These are phyloP conservation scores for Drosophila oshimai DNA, from an alignment of 1,140 invertebrate genomes.

Conservation along the genomic window DNA sequence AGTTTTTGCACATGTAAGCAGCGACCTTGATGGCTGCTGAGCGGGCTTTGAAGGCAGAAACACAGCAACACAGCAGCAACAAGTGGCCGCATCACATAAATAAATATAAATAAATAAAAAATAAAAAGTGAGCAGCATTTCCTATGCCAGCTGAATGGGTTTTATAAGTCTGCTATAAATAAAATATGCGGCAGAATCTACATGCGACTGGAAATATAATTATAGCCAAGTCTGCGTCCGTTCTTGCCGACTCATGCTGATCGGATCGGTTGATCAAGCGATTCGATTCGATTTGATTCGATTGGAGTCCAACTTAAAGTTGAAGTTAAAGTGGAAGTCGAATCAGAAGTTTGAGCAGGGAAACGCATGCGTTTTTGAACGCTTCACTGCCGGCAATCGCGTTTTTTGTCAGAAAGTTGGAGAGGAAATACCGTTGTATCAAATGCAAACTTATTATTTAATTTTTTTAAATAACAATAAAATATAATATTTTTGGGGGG, in stretches of 20 bases:
- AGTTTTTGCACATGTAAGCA: constrained; percentile 52
- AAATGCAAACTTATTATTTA: background rate
- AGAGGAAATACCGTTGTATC: background rate
- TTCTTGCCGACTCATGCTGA: constrained; percentile 58
- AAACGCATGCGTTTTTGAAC: constrained; percentile 8
- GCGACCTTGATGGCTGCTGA: constrained; percentile 65
- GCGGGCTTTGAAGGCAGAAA: constrained; percentile 37
- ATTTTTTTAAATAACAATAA: too few species aligned
- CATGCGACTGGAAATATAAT: constrained; percentile 11
- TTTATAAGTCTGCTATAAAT: constrained; percentile 58
- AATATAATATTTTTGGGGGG: too few species aligned
- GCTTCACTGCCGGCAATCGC: constrained; percentile 3
- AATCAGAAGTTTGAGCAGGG: background rate
- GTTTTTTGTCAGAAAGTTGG: background rate
- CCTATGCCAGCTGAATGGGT: constrained; percentile 26
- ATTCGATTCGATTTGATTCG: background rate
- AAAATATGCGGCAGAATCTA: constrained; percentile 39
- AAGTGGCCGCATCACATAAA: constrained; percentile 3
- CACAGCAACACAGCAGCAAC: too few species aligned
- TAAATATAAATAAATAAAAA: constrained; percentile 2
- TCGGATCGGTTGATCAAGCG: background rate
- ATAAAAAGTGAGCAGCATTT: constrained; percentile 25
- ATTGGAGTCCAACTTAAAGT: background rate
- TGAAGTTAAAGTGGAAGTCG: background rate
- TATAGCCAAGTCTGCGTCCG: constrained; percentile 31